Conservation (phyloP, 2,888 invertebrate species). For the Ferrisia virgata region DNA sequence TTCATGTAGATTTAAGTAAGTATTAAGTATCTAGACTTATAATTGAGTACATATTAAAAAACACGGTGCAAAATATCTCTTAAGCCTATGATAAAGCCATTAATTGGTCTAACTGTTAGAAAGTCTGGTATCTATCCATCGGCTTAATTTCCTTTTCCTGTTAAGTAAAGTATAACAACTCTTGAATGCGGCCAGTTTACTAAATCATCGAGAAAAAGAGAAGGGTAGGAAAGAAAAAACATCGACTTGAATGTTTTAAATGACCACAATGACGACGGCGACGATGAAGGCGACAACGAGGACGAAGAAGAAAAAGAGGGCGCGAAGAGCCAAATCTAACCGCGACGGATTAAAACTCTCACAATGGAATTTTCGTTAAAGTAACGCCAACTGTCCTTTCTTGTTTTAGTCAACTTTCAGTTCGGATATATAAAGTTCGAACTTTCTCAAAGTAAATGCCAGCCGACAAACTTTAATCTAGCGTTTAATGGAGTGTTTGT, state of each 20-base stretch:
- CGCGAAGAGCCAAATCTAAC: conserved; percentile 16
- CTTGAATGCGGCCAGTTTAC: neutral
- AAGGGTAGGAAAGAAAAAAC: neutral
- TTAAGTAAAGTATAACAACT: too few species aligned
- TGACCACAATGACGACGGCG: neutral
- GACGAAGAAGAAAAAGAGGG: too few species aligned
- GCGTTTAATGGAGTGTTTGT: conserved; percentile 28
- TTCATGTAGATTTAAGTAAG: too few species aligned
- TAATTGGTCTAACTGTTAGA: neutral
- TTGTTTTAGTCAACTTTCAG: conserved; percentile 18
- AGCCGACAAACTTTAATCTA: conserved; percentile 25
- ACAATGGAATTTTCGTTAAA: conserved; percentile 1
- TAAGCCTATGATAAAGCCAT: neutral
- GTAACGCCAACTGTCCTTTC: conserved; percentile 12
- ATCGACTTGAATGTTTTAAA: neutral
- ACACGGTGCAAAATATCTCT: neutral
- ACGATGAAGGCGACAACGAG: too few species aligned
- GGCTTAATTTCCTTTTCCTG: neutral
- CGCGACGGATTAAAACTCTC: conserved; percentile 22
- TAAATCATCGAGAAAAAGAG: neutral
- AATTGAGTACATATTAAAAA: neutral
- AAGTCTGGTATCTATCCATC: neutral
- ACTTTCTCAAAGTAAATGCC: conserved; percentile 27
- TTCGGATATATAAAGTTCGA: neutral
- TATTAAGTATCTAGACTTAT: too few species aligned